phyloP scores from a whole-genome alignment of 2,888 invertebrate genomes.

The Pheosia tremula region DNA sequence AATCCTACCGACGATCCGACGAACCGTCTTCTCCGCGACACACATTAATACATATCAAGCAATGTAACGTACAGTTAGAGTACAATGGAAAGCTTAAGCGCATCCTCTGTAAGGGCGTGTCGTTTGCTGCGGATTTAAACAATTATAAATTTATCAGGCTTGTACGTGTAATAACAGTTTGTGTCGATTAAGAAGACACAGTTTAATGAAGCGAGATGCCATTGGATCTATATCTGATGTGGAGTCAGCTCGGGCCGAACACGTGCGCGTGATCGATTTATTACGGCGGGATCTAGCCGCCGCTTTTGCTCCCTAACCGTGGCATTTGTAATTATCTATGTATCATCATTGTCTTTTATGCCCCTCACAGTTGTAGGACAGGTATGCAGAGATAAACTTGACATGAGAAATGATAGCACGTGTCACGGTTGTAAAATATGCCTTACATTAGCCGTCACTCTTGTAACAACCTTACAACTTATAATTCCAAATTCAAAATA shows the following conservation, averaged over 20 bases:
- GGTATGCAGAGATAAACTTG: neutral
- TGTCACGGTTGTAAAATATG: neutral
- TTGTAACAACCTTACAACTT: too few species aligned
- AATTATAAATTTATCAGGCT: slow-evolving; percentile 32
- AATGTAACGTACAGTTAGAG: slow-evolving; percentile 29
- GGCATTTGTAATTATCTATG: slow-evolving; percentile 63
- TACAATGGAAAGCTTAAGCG: slow-evolving; percentile 31
- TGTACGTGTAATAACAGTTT: slow-evolving; percentile 18
- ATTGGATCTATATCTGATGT: slow-evolving; percentile 32
- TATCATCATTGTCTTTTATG: neutral
- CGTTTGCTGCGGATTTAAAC: slow-evolving; percentile 26
- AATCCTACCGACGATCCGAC: slow-evolving; percentile 53
- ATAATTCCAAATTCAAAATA: too few species aligned
- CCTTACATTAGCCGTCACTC: neutral
- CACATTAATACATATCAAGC: slow-evolving; percentile 42
- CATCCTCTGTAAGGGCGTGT: slow-evolving; percentile 24
- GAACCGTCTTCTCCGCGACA: slow-evolving; percentile 43
- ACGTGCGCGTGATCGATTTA: slow-evolving; percentile 61
- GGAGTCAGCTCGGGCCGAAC: slow-evolving; percentile 25
- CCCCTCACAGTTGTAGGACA: neutral
- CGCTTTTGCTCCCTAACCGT: slow-evolving; percentile 60
- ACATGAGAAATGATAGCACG: neutral
- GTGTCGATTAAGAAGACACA: slow-evolving; percentile 28
- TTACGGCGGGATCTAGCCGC: slow-evolving; percentile 69
- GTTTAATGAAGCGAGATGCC: slow-evolving; percentile 28